Evolutionary conservation across 2,888 invertebrate species (phyloP).

Genomic region (Pristionchus mayeri): DNA sequence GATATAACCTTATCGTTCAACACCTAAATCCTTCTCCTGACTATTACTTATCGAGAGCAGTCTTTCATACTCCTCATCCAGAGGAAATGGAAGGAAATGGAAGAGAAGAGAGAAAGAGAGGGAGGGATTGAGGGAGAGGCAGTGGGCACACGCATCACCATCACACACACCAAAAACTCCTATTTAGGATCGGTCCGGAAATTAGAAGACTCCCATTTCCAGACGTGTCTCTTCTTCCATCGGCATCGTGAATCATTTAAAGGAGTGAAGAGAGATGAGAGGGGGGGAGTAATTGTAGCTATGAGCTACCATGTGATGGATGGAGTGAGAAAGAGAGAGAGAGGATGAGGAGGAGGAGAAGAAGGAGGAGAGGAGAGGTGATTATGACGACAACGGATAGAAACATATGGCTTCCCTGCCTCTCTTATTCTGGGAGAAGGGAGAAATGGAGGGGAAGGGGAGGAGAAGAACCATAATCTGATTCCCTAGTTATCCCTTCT

Average conservation of each 20-base stretch:
- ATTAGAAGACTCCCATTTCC: neutral
- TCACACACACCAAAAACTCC: conserved; percentile 14
- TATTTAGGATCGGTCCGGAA: neutral
- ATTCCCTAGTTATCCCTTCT: neutral
- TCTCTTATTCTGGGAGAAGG: neutral
- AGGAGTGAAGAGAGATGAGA: neutral
- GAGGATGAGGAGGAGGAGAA: too few relatives aligned
- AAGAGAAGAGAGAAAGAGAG: conserved; percentile 7
- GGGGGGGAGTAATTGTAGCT: neutral
- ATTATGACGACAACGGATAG: neutral
- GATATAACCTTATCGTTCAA: too few relatives aligned
- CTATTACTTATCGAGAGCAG: too few relatives aligned
- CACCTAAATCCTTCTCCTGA: too few relatives aligned
- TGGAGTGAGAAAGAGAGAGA: neutral
- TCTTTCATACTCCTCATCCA: too few relatives aligned
- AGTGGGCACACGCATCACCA: neutral
- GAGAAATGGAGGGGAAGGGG: neutral
- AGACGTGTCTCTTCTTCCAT: too few relatives aligned
- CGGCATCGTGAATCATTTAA: neutral
- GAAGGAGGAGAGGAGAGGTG: too few relatives aligned
- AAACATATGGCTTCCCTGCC: neutral
- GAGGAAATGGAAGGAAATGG: neutral
- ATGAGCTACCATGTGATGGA: neutral
- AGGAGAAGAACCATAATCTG: conserved; percentile 13
- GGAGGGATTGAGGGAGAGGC: too few relatives aligned